A percentile compares a stretch with the other conserved stretches of the same genome.
Conservation (phyloP, 2,888 invertebrate species). For the Crocallis elinguaria region DNA sequence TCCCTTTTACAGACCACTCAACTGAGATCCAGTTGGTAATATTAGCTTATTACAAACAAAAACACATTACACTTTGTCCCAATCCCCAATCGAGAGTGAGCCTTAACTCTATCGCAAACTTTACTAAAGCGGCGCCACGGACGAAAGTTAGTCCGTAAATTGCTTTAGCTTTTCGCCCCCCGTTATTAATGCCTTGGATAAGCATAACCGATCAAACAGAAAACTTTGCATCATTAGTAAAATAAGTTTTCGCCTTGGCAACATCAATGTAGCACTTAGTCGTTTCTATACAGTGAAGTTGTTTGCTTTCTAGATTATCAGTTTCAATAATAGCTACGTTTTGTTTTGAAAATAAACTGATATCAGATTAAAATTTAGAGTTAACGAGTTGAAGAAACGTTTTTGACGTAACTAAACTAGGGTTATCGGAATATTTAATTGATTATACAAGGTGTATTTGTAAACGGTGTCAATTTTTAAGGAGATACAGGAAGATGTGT, state of each 20-base stretch:
- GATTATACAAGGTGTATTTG: no score
- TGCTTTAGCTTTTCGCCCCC: conserved; percentile 44
- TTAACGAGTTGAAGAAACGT: no score
- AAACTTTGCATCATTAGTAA: conserved; percentile 59
- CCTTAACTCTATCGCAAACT: conserved; percentile 40
- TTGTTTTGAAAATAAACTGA: background rate
- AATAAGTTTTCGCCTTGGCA: conserved; percentile 50
- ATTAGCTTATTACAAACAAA: conserved; percentile 25
- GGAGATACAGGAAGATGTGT: no score
- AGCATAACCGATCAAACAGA: conserved; percentile 56
- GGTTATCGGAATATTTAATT: no score
- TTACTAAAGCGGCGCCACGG: conserved; percentile 39
- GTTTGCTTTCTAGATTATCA: background rate
- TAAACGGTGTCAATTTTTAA: no score
- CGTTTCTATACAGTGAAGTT: conserved; percentile 21
- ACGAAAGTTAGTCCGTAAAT: conserved; percentile 43
- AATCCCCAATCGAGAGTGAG: conserved; percentile 38
- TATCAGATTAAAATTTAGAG: no score
- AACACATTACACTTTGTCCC: conserved; percentile 26
- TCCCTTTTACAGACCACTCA: background rate
- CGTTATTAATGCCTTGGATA: conserved; percentile 48
- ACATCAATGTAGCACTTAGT: conserved; percentile 37
- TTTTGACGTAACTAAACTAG: no score
- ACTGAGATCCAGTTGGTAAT: background rate
- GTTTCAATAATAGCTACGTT: background rate